Evolutionary conservation across 2,797 vertebrate species (phyloP).

Genomic region (Lepilemur ruficaudatus): DNA sequence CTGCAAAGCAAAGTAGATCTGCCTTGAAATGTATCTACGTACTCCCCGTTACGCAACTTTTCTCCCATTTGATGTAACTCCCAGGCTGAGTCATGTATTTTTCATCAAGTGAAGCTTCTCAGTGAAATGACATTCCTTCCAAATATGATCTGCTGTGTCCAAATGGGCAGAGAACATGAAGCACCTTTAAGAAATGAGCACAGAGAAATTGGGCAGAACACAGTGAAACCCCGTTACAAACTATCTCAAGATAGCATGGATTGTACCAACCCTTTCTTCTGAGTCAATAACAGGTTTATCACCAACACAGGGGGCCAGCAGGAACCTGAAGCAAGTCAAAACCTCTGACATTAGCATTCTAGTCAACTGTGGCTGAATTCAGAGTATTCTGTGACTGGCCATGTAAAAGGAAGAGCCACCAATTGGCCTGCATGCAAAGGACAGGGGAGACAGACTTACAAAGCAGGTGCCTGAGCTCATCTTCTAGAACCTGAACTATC

Average conservation of each 20-base stretch:
- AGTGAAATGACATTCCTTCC: slow-evolving; percentile 32
- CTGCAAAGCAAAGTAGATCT: not conserved
- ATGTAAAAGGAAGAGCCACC: not conserved
- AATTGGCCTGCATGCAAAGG: not conserved
- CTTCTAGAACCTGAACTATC: not conserved
- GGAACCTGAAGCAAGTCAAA: not conserved
- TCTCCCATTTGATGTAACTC: not conserved
- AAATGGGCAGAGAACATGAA: slow-evolving; percentile 27
- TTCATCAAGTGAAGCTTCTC: slow-evolving; percentile 26
- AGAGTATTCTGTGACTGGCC: not conserved
- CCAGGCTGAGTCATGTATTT: slow-evolving; percentile 31
- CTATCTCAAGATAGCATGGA: not conserved
- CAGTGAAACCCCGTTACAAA: not conserved
- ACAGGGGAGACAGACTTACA: not conserved
- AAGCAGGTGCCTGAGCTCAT: not conserved
- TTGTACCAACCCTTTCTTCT: not conserved
- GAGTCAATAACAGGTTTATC: not conserved
- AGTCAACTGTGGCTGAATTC: not conserved
- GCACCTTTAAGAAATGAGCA: slow-evolving; percentile 29
- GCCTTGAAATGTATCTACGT: not conserved
- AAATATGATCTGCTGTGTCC: slow-evolving; percentile 35
- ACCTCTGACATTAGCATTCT: not conserved
- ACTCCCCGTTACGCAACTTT: not conserved
- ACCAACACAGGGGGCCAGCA: not conserved
- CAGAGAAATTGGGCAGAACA: slow-evolving; percentile 38